phyloP scores from a whole-genome alignment of 2,113 vertebrate genomes.

The Phrynosoma platyrhinos region DNA sequence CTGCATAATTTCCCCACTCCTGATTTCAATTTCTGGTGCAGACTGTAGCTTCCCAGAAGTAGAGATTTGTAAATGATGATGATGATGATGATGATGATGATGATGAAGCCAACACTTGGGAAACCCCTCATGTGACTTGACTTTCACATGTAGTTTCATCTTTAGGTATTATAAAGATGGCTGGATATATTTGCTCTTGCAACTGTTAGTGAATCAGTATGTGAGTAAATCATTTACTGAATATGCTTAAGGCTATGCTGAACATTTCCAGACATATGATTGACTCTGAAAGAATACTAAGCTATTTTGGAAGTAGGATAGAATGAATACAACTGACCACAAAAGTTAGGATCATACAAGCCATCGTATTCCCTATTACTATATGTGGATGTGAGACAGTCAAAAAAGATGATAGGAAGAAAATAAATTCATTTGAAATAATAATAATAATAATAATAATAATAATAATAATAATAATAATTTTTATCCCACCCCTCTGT shows the following conservation, averaged over 20 bases:
- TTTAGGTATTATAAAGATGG: not conserved
- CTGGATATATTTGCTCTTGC: not conserved
- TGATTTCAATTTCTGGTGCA: not conserved
- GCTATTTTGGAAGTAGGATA: too few relatives aligned
- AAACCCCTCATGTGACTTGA: not conserved
- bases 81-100: not conserved
- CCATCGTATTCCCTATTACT: too few relatives aligned
- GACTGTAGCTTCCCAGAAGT: not conserved
- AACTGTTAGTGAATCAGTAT: not conserved
- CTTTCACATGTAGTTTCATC: not conserved
- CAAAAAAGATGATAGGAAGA: too few relatives aligned
- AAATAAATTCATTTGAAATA: too few relatives aligned
- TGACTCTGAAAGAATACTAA: too few relatives aligned
- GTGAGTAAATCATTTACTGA: not conserved
- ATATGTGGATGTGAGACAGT: too few relatives aligned
- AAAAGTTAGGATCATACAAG: too few relatives aligned
- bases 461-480: too few relatives aligned
- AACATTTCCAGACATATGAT: not conserved
- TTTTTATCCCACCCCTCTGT: too few relatives aligned
- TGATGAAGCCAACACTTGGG: not conserved
- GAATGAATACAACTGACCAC: too few relatives aligned
- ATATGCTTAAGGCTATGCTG: not conserved
- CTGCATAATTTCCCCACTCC: not conserved
- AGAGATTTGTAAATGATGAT: too few relatives aligned
- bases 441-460: too few relatives aligned